These are phyloP conservation scores for Brachylomia viminalis DNA, from an alignment of 2,888 invertebrate species.

Conservation along the genomic window DNA sequence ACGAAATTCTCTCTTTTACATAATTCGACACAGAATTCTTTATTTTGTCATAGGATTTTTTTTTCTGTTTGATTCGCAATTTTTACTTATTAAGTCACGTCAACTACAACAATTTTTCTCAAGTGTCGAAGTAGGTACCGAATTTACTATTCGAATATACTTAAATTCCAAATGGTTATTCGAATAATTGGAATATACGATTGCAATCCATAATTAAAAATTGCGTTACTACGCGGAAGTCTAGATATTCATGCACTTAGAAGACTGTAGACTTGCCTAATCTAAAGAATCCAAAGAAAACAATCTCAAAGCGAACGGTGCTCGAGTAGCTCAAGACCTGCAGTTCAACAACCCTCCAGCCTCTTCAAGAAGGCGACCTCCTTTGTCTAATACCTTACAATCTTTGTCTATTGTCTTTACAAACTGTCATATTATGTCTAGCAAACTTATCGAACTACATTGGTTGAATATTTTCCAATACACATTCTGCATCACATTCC, in stretches of 20 bases:
- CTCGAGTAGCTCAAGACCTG: not conserved
- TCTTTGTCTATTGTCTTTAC: not conserved
- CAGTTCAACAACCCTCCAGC: slow-evolving; percentile 12
- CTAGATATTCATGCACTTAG: not conserved
- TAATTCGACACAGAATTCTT: too few species aligned
- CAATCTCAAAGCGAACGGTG: not conserved
- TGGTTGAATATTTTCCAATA: not conserved
- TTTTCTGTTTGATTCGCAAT: too few species aligned
- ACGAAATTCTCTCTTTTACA: too few species aligned
- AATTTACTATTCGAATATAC: too few species aligned
- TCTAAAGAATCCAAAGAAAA: not conserved
- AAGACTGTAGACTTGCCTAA: not conserved
- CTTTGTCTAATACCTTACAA: slow-evolving; percentile 9
- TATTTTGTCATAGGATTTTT: too few species aligned
- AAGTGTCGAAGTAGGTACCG: too few species aligned
- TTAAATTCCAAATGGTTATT: too few species aligned
- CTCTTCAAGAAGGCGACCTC: not conserved
- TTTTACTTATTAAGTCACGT: too few species aligned
- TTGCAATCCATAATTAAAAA: too few species aligned
- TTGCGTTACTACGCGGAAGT: not conserved
- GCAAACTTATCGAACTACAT: not conserved
- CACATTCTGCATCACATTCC: not conserved
- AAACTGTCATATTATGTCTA: not conserved
- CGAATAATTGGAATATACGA: too few species aligned
- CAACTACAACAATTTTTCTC: too few species aligned